phyloP scores from a whole-genome alignment of 2,888 invertebrate genomes.

The Machimus rusticus region DNA sequence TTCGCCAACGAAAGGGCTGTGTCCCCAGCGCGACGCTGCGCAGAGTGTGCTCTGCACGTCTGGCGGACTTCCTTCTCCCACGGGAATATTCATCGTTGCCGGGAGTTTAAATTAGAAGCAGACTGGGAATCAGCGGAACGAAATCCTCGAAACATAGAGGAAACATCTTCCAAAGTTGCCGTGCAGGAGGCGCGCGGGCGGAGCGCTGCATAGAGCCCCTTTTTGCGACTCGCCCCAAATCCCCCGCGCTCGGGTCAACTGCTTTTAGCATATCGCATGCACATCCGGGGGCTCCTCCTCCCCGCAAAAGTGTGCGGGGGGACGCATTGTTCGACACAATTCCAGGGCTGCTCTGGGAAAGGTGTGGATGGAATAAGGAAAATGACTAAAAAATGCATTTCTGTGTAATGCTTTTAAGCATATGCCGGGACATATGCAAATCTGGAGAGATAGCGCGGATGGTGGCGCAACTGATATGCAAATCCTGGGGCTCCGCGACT shows the following conservation, averaged over 20 bases:
- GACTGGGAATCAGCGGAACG: background rate
- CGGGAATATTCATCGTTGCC: background rate
- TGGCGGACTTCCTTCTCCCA: background rate
- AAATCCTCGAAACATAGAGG: background rate
- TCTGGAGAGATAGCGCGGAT: constrained; percentile 27
- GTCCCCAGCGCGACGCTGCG: background rate
- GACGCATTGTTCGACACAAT: constrained; percentile 18
- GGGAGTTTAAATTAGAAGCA: constrained; percentile 4
- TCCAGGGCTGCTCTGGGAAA: background rate
- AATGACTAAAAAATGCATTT: constrained; percentile 30
- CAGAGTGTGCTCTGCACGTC: background rate
- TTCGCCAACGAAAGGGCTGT: background rate
- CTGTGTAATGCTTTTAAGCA: constrained; percentile 32
- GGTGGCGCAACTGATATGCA: constrained; percentile 35
- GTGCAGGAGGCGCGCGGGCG: background rate
- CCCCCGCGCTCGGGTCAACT: background rate
- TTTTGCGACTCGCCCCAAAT: background rate
- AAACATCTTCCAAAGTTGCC: background rate
- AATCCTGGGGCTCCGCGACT: background rate
- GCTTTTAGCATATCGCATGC: constrained; percentile 1
- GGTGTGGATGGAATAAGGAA: background rate
- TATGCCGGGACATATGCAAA: constrained; percentile 40
- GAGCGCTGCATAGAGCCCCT: background rate
- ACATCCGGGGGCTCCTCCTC: background rate
- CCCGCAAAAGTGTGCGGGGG: background rate